Base-by-base conservation (phyloP, 2,888 invertebrate genomes). In the Drosophila parthenogenetica region DNA sequence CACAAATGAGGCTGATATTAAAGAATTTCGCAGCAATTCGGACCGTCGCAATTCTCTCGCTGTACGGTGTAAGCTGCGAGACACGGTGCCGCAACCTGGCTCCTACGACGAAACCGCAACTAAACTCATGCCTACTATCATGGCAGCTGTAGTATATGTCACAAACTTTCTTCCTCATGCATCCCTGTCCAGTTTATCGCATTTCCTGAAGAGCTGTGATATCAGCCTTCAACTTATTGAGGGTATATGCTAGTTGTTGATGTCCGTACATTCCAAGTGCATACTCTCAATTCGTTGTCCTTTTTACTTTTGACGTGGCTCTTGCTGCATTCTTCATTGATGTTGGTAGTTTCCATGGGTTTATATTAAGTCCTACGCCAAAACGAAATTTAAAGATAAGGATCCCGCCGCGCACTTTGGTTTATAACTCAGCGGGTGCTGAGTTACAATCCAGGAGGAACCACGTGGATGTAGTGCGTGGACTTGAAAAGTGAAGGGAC, bases 191-290 rank as follows among this genome's bases (percentile, higher is more conserved):
- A 22, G 1, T 57, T 45, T 45, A 55, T 55, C 42, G 55, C 45
- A 55, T 22, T 22, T 22, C 3, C 5, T 22, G 22, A 35, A 54
- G 29, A 32, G 43, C 43, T 1, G 45, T 45, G 7, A 55, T 55
- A 22, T 45, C 32, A 17, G 45, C 55, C 32, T 35, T 55, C 8
- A 25, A n/a, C 17, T 19, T 13, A 4, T 35, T 45, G 19, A 43
- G 32, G 8, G 35, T 45, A 55, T 45, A 35, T 5, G n/a, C 55
- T 42, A 54, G 42, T 54, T 45, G 45, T 55, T 45, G 35, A 55
- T 5, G 42, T 42, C 10, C 40, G 29, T 53, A 53, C 53, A 53
- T 42, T 53, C 29, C 14, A 42, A 17, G 16, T 42, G 40, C 49
- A 49, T 49, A 49, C 32, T 49, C 29, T 49, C 49, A 49, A 32